These are phyloP conservation scores for Taurulus bubalis DNA, from an alignment of 2,113 vertebrate genomes.

Conservation along the genomic window DNA sequence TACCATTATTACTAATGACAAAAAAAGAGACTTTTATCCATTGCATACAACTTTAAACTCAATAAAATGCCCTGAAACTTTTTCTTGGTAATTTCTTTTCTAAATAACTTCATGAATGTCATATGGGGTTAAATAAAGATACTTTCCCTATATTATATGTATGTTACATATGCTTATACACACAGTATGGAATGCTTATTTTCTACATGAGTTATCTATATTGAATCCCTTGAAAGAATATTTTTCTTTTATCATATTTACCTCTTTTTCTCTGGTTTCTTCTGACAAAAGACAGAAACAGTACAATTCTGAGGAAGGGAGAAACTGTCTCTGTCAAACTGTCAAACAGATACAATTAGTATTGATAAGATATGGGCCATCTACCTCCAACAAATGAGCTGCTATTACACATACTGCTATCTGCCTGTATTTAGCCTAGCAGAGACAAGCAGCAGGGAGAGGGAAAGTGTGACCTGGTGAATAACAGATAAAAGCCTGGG, in stretches of 20 bases:
- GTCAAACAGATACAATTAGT: conserved; percentile 74
- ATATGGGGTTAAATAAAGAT: background rate
- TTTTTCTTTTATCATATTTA: background rate
- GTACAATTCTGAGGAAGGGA: conserved; percentile 53
- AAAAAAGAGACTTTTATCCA: background rate
- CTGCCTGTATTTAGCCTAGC: conserved; percentile 61
- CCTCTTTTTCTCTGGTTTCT: conserved; percentile 18
- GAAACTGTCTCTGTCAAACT: conserved; percentile 66
- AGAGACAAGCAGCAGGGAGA: conserved; percentile 46
- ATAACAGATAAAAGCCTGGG: conserved; percentile 78
- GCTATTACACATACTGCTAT: conserved; percentile 71
- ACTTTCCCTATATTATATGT: background rate
- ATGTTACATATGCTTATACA: background rate
- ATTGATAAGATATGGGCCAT: conserved; percentile 78
- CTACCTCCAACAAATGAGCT: conserved; percentile 66
- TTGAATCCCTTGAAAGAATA: background rate
- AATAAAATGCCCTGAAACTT: background rate
- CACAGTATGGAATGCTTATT: background rate
- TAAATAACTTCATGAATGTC: background rate
- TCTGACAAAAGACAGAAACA: conserved; percentile 27
- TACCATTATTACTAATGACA: conserved; percentile 29
- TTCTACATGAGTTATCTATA: background rate
- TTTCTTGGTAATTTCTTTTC: background rate
- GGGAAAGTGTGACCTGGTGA: conserved; percentile 74
- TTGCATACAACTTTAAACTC: conserved; percentile 12